phyloP scores from a whole-genome alignment of 2,113 vertebrate genomes.

The Ranitomeya variabilis region DNA sequence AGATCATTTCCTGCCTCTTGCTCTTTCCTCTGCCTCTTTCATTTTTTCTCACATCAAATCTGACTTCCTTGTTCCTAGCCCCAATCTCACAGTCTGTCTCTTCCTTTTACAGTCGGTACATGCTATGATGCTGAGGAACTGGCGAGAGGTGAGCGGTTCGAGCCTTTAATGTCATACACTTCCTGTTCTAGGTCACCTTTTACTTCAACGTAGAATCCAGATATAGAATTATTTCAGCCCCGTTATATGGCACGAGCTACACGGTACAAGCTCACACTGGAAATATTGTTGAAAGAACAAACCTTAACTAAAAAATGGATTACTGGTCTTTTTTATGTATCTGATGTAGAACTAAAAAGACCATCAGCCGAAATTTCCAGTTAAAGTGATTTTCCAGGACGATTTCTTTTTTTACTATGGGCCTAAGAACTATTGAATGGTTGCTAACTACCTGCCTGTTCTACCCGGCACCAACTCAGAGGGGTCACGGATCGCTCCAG shows the following conservation, averaged over 20 bases:
- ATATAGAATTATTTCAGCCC: background rate
- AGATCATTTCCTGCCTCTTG: constrained; percentile 31
- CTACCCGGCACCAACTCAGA: no score
- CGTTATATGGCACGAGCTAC: background rate
- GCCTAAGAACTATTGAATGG: no score
- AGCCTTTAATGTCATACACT: background rate
- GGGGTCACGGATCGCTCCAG: no score
- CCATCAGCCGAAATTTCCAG: background rate
- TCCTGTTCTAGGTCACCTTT: background rate
- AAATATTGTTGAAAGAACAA: background rate
- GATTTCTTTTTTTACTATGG: no score
- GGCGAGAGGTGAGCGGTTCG: constrained; percentile 86
- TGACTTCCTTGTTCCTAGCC: constrained; percentile 12
- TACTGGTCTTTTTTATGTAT: background rate
- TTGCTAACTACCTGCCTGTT: no score
- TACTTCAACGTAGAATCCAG: no score
- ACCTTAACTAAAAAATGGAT: background rate
- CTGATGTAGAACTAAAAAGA: background rate
- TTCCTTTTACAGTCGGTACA: constrained; percentile 85
- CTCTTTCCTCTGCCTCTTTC: background rate
- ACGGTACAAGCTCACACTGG: background rate
- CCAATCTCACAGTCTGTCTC: constrained; percentile 24
- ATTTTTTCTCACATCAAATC: background rate
- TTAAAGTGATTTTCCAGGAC: background rate
- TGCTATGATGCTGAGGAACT: constrained; percentile 88